phyloP scores from a whole-genome alignment of 1,140 invertebrate genomes.

The Drosophila repleta region DNA sequence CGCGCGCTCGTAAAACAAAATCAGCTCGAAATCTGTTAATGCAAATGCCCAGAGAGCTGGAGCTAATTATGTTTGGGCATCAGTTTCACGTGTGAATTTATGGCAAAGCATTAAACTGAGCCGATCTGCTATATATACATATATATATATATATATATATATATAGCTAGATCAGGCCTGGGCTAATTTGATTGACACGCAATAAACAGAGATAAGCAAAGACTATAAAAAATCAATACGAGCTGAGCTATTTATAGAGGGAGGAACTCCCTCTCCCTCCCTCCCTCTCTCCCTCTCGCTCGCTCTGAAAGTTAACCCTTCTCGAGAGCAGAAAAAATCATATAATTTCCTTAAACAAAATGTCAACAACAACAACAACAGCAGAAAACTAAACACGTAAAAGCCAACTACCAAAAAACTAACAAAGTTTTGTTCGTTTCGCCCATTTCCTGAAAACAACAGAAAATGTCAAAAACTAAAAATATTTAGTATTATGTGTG shows the following conservation, averaged over 20 bases:
- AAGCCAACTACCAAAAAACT: slow-evolving; percentile 60
- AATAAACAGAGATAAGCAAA: no score
- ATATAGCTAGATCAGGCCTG: not conserved
- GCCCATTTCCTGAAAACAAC: slow-evolving; percentile 42
- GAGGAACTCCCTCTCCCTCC: not conserved
- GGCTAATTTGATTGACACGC: no score
- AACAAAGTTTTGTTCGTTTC: slow-evolving; percentile 58
- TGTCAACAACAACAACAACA: slow-evolving; percentile 9
- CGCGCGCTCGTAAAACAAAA: not conserved
- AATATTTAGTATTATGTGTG: not conserved
- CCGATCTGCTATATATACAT: not conserved
- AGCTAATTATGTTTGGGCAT: not conserved
- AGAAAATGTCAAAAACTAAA: slow-evolving; percentile 5
- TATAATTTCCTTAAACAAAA: slow-evolving; percentile 51
- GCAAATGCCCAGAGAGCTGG: not conserved
- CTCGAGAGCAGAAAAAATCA: not conserved
- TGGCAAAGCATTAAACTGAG: not conserved
- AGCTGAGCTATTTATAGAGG: no score
- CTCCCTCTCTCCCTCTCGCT: not conserved
- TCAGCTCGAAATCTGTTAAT: slow-evolving; percentile 4
- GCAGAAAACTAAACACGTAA: slow-evolving; percentile 39
- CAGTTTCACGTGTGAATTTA: slow-evolving; percentile 2
- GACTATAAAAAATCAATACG: no score
- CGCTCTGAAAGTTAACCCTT: slow-evolving; percentile 17
- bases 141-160: not conserved